A percentile compares a stretch with the other conserved stretches of the same genome.
Evolutionary conservation across 2,888 invertebrate species (phyloP).

Genomic region (Agriopis marginaria): DNA sequence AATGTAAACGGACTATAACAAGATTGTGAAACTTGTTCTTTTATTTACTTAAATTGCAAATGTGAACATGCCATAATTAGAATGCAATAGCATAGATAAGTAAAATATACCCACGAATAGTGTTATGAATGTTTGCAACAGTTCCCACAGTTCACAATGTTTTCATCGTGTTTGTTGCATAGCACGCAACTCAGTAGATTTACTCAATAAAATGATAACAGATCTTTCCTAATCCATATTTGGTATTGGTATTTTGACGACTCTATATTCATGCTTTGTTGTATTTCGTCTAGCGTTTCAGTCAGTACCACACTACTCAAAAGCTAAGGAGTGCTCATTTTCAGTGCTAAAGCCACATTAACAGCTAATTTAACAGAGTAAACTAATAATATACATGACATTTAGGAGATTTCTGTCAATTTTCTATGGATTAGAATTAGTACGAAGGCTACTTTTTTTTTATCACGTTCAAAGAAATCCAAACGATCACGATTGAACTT

Average conservation of each 20-base stretch:
- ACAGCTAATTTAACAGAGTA: too few relatives aligned
- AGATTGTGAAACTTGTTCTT: constrained; percentile 25
- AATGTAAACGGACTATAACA: too few relatives aligned
- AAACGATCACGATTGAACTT: background rate
- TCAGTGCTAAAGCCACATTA: too few relatives aligned
- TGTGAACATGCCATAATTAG: constrained; percentile 27
- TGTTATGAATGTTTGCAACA: constrained; percentile 24
- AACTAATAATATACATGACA: background rate
- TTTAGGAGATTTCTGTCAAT: too few relatives aligned
- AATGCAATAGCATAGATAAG: constrained; percentile 33
- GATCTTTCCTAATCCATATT: background rate
- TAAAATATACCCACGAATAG: constrained; percentile 26
- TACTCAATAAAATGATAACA: constrained; percentile 8
- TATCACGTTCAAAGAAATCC: background rate
- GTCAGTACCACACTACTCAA: too few relatives aligned
- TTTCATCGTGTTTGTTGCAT: constrained; percentile 8
- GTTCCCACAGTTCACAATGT: constrained; percentile 30
- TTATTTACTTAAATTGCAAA: constrained; percentile 28
- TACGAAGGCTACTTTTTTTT: background rate
- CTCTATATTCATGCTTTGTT: background rate
- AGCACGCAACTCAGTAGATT: background rate
- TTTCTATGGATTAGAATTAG: too few relatives aligned
- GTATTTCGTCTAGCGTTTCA: background rate
- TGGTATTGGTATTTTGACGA: too few relatives aligned
- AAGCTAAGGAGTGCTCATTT: too few relatives aligned